phyloP scores from a whole-genome alignment of 1,140 invertebrate species.

The Reticulitermes speratus region DNA sequence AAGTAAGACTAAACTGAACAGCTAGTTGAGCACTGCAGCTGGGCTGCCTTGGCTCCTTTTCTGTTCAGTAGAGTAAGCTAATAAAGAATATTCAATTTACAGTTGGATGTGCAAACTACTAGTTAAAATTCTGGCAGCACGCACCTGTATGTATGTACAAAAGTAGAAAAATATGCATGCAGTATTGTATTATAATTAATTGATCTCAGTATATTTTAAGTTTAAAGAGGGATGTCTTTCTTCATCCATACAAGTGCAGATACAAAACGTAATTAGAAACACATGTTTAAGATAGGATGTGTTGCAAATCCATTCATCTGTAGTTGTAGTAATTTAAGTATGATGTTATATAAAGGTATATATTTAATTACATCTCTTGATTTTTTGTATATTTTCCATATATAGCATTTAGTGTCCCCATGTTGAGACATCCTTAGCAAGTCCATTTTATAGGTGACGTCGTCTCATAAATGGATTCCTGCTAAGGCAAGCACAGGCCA shows the following conservation, averaged over 20 bases:
- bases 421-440: no score
- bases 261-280: neutral
- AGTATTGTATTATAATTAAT: neutral
- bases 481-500: no score
- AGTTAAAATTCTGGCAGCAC: no score
- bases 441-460: no score
- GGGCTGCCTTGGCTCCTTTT: no score
- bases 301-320: neutral
- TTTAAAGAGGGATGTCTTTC: neutral
- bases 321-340: neutral
- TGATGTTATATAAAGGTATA: neutral
- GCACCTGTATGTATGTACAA: neutral
- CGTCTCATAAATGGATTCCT: no score
- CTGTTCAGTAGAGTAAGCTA: no score
- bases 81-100: no score
- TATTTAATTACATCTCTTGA: neutral
- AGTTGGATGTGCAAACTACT: no score
- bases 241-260: neutral
- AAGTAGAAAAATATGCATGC: neutral
- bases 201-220: conserved; percentile 5
- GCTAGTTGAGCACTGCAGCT: no score
- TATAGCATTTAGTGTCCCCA: neutral
- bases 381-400: neutral
- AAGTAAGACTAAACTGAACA: no score
- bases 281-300: neutral